Conservation (phyloP, 2,797 vertebrate species). For the Clamator glandarius region DNA sequence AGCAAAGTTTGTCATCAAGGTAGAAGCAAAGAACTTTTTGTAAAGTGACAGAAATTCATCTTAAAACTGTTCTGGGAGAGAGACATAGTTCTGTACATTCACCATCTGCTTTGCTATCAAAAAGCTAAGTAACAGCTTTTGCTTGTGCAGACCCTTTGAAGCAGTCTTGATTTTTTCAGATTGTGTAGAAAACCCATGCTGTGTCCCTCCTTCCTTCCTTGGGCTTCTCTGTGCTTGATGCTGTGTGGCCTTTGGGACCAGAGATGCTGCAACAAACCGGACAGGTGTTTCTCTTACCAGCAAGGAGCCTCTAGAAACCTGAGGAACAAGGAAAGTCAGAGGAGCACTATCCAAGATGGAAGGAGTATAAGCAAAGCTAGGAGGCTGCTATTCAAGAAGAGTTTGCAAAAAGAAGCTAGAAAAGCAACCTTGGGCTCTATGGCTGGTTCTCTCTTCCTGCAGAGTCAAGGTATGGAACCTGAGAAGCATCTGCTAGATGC, state of each 20-base stretch:
- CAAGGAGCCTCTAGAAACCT: slow-evolving; percentile 9
- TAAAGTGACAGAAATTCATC: neutral
- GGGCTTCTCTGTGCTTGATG: neutral
- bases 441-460: neutral
- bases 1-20: neutral
- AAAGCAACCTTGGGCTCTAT: neutral
- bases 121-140: neutral
- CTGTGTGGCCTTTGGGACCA: neutral
- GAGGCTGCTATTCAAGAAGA: neutral
- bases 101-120: neutral
- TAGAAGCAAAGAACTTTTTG: neutral
- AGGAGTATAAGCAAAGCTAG: neutral
- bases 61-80: neutral
- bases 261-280: neutral
- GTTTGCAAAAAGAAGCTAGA: neutral
- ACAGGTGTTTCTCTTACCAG: neutral
- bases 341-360: neutral
- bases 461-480: neutral
- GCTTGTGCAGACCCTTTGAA: neutral
- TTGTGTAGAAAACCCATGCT: neutral
- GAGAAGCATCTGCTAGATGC: neutral
- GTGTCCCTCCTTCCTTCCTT: neutral
- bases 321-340: neutral
- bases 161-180: neutral
- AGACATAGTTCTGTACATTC: neutral